Conservation (phyloP, 1,140 invertebrate species). For the Dolichoris vasculosae region DNA sequence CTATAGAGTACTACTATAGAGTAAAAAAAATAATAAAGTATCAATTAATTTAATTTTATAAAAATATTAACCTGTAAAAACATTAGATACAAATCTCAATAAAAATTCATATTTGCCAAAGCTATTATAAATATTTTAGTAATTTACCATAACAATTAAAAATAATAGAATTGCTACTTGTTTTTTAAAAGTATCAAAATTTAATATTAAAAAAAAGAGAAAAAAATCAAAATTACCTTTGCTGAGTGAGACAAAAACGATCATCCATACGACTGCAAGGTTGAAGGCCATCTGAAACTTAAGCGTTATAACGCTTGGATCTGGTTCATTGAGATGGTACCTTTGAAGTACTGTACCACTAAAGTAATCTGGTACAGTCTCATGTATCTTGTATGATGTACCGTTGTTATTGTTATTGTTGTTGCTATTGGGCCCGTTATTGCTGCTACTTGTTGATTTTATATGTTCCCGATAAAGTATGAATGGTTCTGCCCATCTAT, state of each 20-base stretch:
- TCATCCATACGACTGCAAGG: conserved; percentile 92
- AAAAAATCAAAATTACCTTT: conserved; percentile 77
- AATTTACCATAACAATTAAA: too few species aligned
- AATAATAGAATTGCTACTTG: too few species aligned
- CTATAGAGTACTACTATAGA: too few species aligned
- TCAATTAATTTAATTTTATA: too few species aligned
- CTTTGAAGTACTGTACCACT: conserved; percentile 87
- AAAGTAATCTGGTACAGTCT: conserved; percentile 88
- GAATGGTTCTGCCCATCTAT: conserved; percentile 87
- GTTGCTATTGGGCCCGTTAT: background rate
- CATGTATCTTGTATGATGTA: conserved; percentile 78
- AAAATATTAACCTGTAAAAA: too few species aligned
- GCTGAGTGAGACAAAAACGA: conserved; percentile 90
- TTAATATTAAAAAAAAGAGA: background rate
- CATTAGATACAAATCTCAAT: too few species aligned
- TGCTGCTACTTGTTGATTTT: conserved; percentile 59
- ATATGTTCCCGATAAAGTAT: conserved; percentile 79
- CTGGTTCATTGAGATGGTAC: conserved; percentile 77
- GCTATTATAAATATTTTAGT: too few species aligned
- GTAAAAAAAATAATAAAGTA: too few species aligned
- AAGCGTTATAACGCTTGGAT: conserved; percentile 79
- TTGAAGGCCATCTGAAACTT: conserved; percentile 93
- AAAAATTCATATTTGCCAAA: too few species aligned
- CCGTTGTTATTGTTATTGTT: conserved; percentile 64
- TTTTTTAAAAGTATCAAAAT: too few species aligned